Conservation (phyloP, 2,113 vertebrate genomes). For the Lampris incognitus region DNA sequence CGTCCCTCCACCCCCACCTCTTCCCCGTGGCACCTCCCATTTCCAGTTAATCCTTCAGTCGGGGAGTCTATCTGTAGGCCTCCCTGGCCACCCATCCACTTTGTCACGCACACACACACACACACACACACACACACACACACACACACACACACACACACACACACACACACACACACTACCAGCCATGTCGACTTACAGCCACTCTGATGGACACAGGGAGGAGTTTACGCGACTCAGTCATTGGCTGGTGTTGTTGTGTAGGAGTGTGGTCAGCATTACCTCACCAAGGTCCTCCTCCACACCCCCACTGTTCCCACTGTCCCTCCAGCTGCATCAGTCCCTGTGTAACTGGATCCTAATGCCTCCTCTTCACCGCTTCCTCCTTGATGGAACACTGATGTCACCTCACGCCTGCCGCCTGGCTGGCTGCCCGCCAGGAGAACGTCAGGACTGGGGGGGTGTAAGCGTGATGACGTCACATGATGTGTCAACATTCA, state of each 20-base stretch:
- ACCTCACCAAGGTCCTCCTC: conserved; percentile 71
- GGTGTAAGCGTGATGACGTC: conserved; percentile 36
- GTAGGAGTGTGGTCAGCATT: conserved; percentile 54
- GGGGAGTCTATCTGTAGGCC: too few relatives aligned
- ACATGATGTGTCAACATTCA: conserved; percentile 28
- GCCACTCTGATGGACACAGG: neutral
- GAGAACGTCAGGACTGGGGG: conserved; percentile 35
- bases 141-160: conserved; percentile 24
- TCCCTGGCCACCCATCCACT: too few relatives aligned
- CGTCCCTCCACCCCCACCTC: too few relatives aligned
- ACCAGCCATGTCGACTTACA: neutral
- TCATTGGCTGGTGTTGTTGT: too few relatives aligned
- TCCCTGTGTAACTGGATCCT: conserved; percentile 76
- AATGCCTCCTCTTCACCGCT: conserved; percentile 67
- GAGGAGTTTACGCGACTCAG: conserved; percentile 39
- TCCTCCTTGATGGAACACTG: conserved; percentile 71
- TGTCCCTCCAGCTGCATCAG: conserved; percentile 46
- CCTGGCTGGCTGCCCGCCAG: conserved; percentile 56
- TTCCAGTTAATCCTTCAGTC: too few relatives aligned
- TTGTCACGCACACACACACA: neutral
- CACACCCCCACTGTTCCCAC: conserved; percentile 57
- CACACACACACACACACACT: conserved; percentile 5
- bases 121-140: neutral
- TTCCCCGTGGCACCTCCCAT: too few relatives aligned
- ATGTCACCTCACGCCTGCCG: conserved; percentile 70